Evolutionary conservation across 2,888 invertebrate species (phyloP), one percentile per base, ranked within the genome.

Genomic region (Heterodera filipjevi): DNA sequence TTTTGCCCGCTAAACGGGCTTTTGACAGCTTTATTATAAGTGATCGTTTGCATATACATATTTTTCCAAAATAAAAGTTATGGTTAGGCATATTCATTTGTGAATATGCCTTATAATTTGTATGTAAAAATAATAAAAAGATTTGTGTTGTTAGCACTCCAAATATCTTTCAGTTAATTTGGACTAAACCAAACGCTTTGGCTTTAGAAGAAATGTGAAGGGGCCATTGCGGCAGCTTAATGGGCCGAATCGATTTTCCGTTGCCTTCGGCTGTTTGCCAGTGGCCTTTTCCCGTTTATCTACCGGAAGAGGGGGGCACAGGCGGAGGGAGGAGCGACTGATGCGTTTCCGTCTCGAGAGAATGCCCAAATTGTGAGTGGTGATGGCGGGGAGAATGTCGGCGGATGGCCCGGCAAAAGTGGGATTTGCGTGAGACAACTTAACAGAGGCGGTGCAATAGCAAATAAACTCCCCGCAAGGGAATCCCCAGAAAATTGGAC

Each of bases 201-300:
- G 59, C 27, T 59, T 59, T 59, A 27, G 59, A n/a, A 53, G 53
- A 16, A n/a, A 10, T 27, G 27, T 5, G 27, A n/a, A 27, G 59
- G 27, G 59, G 10, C n/a, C 22, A n/a, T 59, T 59, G n/a, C 59
- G 8, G n/a, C 59, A n/a, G 59, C 59, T 59, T 59, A 59, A 59
- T 59, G 59, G 59, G 27, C 27, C 59, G 3, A 59, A 59, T 59
- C 59, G 59, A 59, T 59, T 59, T 59, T 59, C 12, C 59, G n/a
- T 59, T 59, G 59, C 53, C 53, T 59, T 59, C 59, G 59, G 59
- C 59, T 59, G 59, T 59, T 59, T 59, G 59, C 59, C 59, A n/a
- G 27, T 59, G 5, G 59, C 27, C 59, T 27, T 59, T 59, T 59
- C 59, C 27, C 59, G 27, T 59, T 59, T 59, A 59, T n/a, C 49